Evolutionary conservation across 2,888 invertebrate genomes (phyloP), one percentile per base, ranked within the genome.

Genomic region (Luperina testacea): DNA sequence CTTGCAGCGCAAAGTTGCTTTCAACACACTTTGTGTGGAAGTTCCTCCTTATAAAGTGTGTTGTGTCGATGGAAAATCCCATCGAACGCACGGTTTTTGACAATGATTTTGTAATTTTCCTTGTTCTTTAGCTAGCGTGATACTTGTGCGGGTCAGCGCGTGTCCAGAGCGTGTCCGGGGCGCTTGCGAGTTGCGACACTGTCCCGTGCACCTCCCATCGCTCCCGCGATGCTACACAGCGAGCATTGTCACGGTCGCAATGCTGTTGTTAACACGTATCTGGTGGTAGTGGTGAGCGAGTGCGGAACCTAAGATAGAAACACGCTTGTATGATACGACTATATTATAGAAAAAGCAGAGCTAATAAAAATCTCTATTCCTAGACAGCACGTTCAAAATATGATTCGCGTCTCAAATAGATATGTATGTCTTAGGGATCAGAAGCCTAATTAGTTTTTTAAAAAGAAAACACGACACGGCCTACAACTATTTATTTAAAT

Each of bases 91-190:
- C 38, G 67, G 17, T n/a, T 68, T 17, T 17, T 8, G 42, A n/a
- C 8, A 67, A n/a, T 15, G 17, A n/a, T 68, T n/a, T 68, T 45
- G 27, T 7, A 4, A 27, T 74, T 74, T 59, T 75, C 57, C 57
- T 59, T 74, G 45, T 72, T 65, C 32, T 32, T 72, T 67, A 27
- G 48, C n/a, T 15, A 32, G n/a, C 76, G 38, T n/a, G n/a, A 13
- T 59, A 59, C n/a, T 38, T 75, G 15, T 48, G 48, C 48, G 48
- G n/a, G n/a, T 17, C 76, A 48, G 38, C 7, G 61, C 75, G 38
- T 38, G 72, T 32, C 27, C 48, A 20, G 20, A 7, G 3, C 45
- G 75, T 13, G 53, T 38, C 70, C 53, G 70, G 70, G 38, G 53
- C n/a, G n/a, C 59, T 75, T 15, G 59, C 48, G 59, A 38, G 45